Conservation (phyloP, 2,888 invertebrate species). For the Cataglyphis livida region DNA sequence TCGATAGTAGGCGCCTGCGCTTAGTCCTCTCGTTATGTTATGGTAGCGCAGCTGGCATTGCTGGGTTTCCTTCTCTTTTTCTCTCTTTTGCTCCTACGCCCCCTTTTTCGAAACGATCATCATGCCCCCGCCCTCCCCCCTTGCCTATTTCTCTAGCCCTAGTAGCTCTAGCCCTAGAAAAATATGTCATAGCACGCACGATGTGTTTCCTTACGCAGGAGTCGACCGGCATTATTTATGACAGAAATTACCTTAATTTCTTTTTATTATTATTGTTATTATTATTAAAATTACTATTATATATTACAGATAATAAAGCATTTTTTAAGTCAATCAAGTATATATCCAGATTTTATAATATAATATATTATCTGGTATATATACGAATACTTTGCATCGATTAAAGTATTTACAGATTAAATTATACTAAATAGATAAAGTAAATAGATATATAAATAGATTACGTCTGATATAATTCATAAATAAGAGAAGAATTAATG, state of each 20-base stretch:
- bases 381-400: background rate
- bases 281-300: background rate
- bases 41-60: slow-evolving; percentile 83
- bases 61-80: slow-evolving; percentile 60
- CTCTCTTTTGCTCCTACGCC: slow-evolving; percentile 54
- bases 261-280: background rate
- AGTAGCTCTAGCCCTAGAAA: slow-evolving; percentile 75
- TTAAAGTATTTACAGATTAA: background rate
- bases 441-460: background rate
- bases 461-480: background rate
- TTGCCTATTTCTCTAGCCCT: slow-evolving; percentile 71
- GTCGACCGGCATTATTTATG: slow-evolving; percentile 7
- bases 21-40: slow-evolving; percentile 77
- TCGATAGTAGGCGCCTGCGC: slow-evolving; percentile 81
- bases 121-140: slow-evolving; percentile 39
- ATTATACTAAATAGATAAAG: background rate
- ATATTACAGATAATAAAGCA: no score
- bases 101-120: slow-evolving; percentile 65
- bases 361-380: background rate
- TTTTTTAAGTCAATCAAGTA: background rate
- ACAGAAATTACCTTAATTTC: background rate
- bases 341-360: background rate
- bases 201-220: slow-evolving; percentile 15
- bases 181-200: slow-evolving; percentile 69
- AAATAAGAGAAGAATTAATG: background rate